phyloP scores from a whole-genome alignment of 2,113 vertebrate genomes.

The Pomatostomus ruficeps region DNA sequence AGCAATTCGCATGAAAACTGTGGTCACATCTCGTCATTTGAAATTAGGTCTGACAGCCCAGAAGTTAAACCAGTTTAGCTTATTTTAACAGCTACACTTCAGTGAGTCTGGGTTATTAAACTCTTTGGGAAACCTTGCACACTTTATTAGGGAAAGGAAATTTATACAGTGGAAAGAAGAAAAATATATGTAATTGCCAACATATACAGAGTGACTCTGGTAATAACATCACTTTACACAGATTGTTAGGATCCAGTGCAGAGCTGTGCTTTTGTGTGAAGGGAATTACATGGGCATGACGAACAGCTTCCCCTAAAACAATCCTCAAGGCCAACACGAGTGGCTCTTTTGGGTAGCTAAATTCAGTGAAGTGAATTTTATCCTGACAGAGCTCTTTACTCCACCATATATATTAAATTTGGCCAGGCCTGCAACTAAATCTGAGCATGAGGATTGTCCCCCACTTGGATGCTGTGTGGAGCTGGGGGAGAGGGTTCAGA shows the following conservation, averaged over 20 bases:
- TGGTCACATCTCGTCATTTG: constrained; percentile 21
- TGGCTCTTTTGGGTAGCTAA: neutral
- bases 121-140: constrained; percentile 60
- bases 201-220: neutral
- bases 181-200: constrained; percentile 48
- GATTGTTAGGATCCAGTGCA: neutral
- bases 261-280: neutral
- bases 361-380: too few relatives aligned
- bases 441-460: neutral
- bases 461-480: neutral
- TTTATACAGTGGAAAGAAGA: constrained; percentile 47
- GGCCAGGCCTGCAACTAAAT: neutral
- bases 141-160: constrained; percentile 60
- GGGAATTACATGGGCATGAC: neutral
- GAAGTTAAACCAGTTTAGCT: constrained; percentile 67
- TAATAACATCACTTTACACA: constrained; percentile 11
- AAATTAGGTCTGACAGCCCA: constrained; percentile 64
- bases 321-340: neutral
- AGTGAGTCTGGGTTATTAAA: constrained; percentile 60
- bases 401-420: neutral
- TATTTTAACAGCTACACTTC: constrained; percentile 67
- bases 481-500: neutral
- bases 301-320: neutral
- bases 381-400: neutral
- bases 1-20: constrained; percentile 44